Base-by-base conservation (phyloP, 2,797 vertebrate species). In the Channa striata region DNA sequence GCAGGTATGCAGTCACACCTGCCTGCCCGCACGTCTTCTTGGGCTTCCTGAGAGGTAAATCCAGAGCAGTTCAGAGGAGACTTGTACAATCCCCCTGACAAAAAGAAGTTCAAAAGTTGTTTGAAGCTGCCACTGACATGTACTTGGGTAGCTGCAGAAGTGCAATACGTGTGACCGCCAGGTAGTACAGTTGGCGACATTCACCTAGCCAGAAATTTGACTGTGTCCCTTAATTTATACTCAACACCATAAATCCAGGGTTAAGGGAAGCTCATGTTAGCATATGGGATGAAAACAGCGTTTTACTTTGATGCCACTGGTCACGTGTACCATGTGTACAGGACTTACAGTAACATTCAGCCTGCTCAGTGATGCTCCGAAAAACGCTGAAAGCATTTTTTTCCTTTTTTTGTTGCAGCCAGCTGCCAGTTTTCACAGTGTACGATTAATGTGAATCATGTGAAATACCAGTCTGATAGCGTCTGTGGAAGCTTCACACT, bases 341-440 rank as follows among this genome's bases (percentile, higher is more conserved):
- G 49, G n/a, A 61, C 62, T 57, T 33, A 17, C 33, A 57, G 51
- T 25, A 48, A 50, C 59, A 3, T 19, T 20, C 10, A 34, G 60
- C 77, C 81, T 47, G 59, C 48, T 59, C 66, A n/a, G 50, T 42
- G 70, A 64, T 5, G 60, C 62, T 72, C 80, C 68, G 10, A 46
- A 51, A 65, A 19, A 19, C 61, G 1, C 71, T 6, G 7, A 52
- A 54, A 65, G 74, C 37, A 0, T 64, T 44, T 21, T 23, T 5
- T 60, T 43, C 37, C 25, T 30, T 30, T 30, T 30, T 30, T 39
- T 20, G 43, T 80, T 80, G 86, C 77, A 78, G 70, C 72, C 70
- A 50, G 76, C 74, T 77, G 89, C 74, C 72, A 79, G 20, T 84
- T 90, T 87, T 90, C 89, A 86, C 87, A 83, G 85, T 86, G 87